These are phyloP conservation scores for Mesocricetus auratus DNA, from an alignment of 2,113 vertebrate species.

Conservation along the genomic window DNA sequence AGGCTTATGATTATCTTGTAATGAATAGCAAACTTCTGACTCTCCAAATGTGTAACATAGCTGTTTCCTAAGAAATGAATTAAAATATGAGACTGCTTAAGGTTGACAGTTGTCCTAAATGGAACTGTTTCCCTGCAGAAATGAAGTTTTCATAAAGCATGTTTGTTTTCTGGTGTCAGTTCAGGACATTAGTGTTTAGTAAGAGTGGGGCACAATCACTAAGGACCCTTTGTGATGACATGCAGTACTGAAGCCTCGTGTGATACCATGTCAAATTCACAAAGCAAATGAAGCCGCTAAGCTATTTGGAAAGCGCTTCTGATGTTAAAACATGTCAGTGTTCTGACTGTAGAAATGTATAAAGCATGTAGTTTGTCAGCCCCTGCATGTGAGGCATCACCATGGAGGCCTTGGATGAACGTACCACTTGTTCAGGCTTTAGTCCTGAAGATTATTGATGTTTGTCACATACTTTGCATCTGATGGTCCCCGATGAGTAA, in stretches of 20 bases:
- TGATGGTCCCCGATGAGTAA: neutral
- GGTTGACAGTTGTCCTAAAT: neutral
- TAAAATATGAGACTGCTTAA: neutral
- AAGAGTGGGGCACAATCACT: neutral
- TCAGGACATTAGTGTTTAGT: neutral
- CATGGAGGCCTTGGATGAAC: neutral
- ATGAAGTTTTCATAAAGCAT: neutral
- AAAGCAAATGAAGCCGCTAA: neutral
- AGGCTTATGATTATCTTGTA: neutral
- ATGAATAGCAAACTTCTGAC: neutral
- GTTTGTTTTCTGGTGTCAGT: neutral
- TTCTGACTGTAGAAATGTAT: conserved; percentile 18
- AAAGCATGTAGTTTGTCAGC: neutral
- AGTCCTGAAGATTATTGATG: conserved; percentile 35
- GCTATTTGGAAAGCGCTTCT: neutral
- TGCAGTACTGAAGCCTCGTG: neutral
- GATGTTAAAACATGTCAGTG: neutral
- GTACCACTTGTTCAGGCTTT: neutral
- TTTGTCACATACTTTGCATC: neutral
- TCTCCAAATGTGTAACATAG: neutral
- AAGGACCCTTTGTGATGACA: neutral
- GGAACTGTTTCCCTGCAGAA: neutral
- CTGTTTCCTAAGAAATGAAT: neutral
- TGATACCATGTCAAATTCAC: neutral
- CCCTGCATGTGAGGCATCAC: neutral